A percentile compares a stretch with the other conserved stretches of the same genome.
Conservation (phyloP, 23 tunicate species). For the Diplosoma virens region DNA sequence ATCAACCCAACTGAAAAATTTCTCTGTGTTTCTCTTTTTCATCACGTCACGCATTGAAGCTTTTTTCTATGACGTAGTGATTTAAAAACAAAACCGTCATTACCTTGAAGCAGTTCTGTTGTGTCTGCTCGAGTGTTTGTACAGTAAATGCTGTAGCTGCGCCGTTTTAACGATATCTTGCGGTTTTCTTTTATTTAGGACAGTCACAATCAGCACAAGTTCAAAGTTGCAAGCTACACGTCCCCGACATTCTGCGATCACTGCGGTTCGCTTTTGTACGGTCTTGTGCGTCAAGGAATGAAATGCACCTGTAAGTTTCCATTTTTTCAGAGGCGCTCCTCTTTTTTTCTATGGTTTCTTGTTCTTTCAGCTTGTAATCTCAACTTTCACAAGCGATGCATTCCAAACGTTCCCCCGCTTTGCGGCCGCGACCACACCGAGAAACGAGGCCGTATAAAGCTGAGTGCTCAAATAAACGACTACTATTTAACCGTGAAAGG, state of each 20-base stretch:
- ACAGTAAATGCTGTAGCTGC: too few relatives aligned
- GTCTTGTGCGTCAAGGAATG: constrained; percentile 83
- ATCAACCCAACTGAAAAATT: too few relatives aligned
- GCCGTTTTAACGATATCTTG: too few relatives aligned
- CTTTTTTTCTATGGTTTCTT: not conserved
- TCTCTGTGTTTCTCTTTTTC: too few relatives aligned
- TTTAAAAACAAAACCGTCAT: too few relatives aligned
- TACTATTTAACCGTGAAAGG: constrained; percentile 56
- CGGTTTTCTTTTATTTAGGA: constrained; percentile 29
- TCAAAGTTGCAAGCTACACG: constrained; percentile 68
- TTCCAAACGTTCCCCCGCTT: constrained; percentile 54
- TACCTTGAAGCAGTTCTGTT: too few relatives aligned
- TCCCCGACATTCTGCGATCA: constrained; percentile 96
- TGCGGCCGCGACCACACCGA: constrained; percentile 98
- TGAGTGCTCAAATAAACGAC: constrained; percentile 8
- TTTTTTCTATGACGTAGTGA: too few relatives aligned
- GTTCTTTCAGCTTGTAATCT: constrained; percentile 61
- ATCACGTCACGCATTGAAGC: too few relatives aligned
- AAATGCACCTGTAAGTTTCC: constrained; percentile 83
- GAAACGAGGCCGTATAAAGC: constrained; percentile 78
- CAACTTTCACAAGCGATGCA: constrained; percentile 84
- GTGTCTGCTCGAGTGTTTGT: too few relatives aligned
- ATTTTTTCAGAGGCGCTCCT: not conserved
- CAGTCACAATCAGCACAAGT: constrained; percentile 58
- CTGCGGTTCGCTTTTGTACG: constrained; percentile 93